Conservation (phyloP, 2,797 vertebrate genomes). For the Artibeus lituratus region DNA sequence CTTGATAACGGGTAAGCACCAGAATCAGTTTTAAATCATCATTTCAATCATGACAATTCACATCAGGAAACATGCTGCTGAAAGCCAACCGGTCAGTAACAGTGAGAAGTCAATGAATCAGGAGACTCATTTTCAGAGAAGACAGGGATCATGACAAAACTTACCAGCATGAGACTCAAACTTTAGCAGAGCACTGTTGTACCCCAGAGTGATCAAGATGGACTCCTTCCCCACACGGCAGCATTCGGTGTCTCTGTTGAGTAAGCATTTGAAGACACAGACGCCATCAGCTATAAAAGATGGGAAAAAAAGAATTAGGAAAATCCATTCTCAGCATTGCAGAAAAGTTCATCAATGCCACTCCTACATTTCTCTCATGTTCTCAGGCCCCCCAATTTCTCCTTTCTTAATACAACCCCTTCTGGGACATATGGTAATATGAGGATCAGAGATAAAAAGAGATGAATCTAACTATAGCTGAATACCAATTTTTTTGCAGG, state of each 20-base stretch:
- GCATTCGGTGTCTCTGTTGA: conserved; percentile 83
- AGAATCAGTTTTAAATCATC: background rate
- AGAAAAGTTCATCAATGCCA: background rate
- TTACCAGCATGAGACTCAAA: conserved; percentile 84
- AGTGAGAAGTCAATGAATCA: background rate
- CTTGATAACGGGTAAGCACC: background rate
- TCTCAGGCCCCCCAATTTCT: background rate
- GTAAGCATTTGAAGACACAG: conserved; percentile 82
- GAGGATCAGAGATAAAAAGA: background rate
- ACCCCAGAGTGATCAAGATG: conserved; percentile 83
- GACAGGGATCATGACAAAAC: conserved; percentile 44
- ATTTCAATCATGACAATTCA: background rate
- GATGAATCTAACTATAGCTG: background rate
- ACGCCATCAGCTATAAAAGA: conserved; percentile 80
- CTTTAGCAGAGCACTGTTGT: conserved; percentile 82
- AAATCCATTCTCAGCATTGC: background rate
- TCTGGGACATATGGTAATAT: background rate
- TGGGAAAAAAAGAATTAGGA: conserved; percentile 8
- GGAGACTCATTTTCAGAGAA: background rate
- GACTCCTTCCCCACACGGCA: conserved; percentile 86
- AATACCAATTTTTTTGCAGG: background rate
- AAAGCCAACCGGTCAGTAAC: background rate
- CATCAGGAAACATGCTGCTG: background rate
- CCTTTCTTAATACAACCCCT: background rate
- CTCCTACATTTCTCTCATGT: background rate